Evolutionary conservation across 2,797 vertebrate species (phyloP).

Genomic region (Chaetodon trifasciatus): DNA sequence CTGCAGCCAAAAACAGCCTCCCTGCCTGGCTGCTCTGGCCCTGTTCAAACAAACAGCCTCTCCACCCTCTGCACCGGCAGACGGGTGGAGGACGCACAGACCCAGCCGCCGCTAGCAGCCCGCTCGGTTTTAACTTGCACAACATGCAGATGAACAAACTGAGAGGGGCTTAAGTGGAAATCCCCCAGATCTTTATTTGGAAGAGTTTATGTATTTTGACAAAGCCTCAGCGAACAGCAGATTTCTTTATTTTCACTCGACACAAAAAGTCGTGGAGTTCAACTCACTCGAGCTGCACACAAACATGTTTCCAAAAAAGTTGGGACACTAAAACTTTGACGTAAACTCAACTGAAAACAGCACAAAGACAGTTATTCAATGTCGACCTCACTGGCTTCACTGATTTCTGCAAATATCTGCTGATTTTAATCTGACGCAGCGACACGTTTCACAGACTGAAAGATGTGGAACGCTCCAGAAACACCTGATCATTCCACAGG

Average conservation of each 20-base stretch:
- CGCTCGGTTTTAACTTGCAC: conserved; percentile 6
- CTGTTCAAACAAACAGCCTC: conserved; percentile 61
- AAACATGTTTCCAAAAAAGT: background rate
- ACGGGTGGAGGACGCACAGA: conserved; percentile 21
- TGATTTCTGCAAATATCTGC: too few species aligned
- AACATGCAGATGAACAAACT: conserved; percentile 40
- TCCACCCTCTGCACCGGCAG: conserved; percentile 36
- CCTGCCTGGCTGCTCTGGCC: conserved; percentile 24
- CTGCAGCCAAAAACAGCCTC: conserved; percentile 60
- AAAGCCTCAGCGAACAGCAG: background rate
- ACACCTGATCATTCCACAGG: too few species aligned
- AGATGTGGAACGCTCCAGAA: too few species aligned
- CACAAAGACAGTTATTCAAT: too few species aligned
- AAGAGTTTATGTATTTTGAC: background rate
- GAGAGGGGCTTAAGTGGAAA: conserved; percentile 21
- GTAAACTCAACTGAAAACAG: too few species aligned
- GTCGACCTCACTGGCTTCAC: too few species aligned
- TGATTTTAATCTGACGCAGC: too few species aligned
- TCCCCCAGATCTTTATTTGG: conserved; percentile 7
- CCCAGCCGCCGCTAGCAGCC: background rate
- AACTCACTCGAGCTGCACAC: background rate
- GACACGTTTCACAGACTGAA: too few species aligned
- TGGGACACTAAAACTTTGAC: too few species aligned
- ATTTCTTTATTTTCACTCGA: background rate
- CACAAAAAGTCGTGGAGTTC: background rate